These are phyloP conservation scores for Mystacornis crossleyi DNA, from an alignment of 2,113 vertebrate species.

Conservation along the genomic window DNA sequence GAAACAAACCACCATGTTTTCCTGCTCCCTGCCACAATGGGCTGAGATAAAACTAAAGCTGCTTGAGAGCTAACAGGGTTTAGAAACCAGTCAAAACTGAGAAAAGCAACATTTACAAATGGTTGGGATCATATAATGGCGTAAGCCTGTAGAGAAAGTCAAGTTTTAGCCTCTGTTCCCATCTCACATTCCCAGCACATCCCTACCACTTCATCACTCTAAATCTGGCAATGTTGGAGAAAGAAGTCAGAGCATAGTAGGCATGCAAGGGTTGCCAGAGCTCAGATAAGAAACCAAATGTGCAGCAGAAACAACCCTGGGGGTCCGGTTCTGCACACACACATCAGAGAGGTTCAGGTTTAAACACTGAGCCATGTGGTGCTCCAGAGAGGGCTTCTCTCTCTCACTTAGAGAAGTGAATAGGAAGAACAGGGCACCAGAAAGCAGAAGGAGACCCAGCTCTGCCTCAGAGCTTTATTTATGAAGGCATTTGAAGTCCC, in stretches of 20 bases:
- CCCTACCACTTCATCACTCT: background rate
- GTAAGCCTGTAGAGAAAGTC: background rate
- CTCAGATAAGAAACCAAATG: background rate
- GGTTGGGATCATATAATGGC: background rate
- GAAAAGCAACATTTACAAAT: background rate
- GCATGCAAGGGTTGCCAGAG: background rate
- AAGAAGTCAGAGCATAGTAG: background rate
- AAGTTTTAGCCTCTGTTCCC: background rate
- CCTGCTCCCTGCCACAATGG: background rate
- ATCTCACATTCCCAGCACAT: background rate
- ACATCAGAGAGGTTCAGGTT: background rate
- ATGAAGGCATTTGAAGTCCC: background rate
- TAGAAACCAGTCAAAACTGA: slow-evolving; percentile 15
- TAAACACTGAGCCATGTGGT: background rate
- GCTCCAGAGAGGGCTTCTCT: background rate
- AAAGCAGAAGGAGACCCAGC: background rate
- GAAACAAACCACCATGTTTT: background rate
- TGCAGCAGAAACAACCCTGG: accelerated
- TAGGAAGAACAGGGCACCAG: background rate
- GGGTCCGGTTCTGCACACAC: background rate
- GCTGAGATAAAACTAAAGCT: background rate
- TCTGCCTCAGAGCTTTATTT: background rate
- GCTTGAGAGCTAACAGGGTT: background rate
- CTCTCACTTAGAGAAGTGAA: background rate
- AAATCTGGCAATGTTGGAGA: background rate